phyloP scores from a whole-genome alignment of 2,113 vertebrate species.

The Pelvicachromis taeniatus region DNA sequence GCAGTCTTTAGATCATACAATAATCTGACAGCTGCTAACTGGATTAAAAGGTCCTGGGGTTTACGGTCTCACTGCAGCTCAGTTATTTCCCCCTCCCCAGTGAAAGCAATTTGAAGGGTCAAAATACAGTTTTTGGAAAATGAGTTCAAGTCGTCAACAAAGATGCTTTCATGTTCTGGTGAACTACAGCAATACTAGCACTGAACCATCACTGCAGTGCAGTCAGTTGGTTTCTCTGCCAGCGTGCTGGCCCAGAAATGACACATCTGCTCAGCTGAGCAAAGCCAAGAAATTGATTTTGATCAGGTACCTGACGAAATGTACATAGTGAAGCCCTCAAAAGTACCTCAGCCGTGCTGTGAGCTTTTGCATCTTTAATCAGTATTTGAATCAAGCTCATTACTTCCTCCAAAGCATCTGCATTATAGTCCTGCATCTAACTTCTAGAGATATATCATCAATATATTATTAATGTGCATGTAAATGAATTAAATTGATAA shows the following conservation, averaged over 20 bases:
- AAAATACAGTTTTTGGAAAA: neutral
- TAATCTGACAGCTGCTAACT: conserved; percentile 24
- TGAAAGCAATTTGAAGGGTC: neutral
- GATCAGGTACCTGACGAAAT: conserved; percentile 4
- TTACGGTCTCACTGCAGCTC: neutral
- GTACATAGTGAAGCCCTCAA: neutral
- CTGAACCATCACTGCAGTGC: neutral
- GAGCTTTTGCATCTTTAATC: neutral
- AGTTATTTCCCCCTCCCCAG: neutral
- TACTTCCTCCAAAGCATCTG: neutral
- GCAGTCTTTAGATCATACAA: neutral
- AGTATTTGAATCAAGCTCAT: neutral
- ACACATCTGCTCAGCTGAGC: conserved; percentile 22
- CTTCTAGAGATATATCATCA: neutral
- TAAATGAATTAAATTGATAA: neutral
- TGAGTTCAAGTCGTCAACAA: neutral
- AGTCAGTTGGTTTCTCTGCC: conserved; percentile 5
- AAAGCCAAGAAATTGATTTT: conserved; percentile 27
- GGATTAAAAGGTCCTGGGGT: neutral
- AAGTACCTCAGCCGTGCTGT: neutral
- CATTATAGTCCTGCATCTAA: neutral
- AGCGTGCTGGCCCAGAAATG: conserved; percentile 1
- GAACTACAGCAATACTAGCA: neutral
- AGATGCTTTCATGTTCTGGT: neutral
- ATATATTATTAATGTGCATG: neutral